A percentile compares a stretch with the other conserved stretches of the same genome.
These are phyloP conservation scores for Synanceia verrucosa DNA, from an alignment of 2,797 vertebrate genomes.

Conservation along the genomic window DNA sequence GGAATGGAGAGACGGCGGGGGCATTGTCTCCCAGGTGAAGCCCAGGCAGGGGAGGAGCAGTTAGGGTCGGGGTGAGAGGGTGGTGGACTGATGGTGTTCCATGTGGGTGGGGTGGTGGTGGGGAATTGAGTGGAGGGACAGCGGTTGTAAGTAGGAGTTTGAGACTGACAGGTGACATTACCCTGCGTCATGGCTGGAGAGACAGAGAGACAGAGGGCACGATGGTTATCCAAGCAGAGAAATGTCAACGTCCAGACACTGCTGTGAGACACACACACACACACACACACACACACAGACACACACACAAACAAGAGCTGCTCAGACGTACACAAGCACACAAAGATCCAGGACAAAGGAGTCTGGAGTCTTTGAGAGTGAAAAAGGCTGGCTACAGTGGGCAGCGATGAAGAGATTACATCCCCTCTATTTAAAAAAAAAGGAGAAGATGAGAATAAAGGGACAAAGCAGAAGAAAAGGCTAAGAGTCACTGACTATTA, in stretches of 20 bases:
- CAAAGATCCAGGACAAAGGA: slow-evolving; percentile 87
- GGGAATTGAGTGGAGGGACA: slow-evolving; percentile 16
- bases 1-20: slow-evolving; percentile 17
- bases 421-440: slow-evolving; percentile 72
- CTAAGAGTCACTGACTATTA: slow-evolving; percentile 46
- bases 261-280: slow-evolving; percentile 65
- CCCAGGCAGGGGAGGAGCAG: slow-evolving; percentile 47
- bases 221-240: slow-evolving; percentile 94
- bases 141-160: slow-evolving; percentile 71
- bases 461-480: slow-evolving; percentile 60
- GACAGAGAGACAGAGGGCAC: slow-evolving; percentile 84
- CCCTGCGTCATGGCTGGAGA: slow-evolving; percentile 88
- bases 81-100: slow-evolving; percentile 35
- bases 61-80: slow-evolving; percentile 41
- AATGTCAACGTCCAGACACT: slow-evolving; percentile 89
- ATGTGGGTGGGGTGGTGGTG: slow-evolving; percentile 35
- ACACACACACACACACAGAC: slow-evolving; percentile 34
- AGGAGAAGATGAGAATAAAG: slow-evolving; percentile 58
- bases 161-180: slow-evolving; percentile 96
- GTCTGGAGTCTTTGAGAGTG: slow-evolving; percentile 92
- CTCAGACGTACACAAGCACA: slow-evolving; percentile 64
- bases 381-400: slow-evolving; percentile 90
- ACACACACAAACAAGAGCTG: slow-evolving; percentile 34
- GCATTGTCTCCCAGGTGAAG: slow-evolving; percentile 67
- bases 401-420: slow-evolving; percentile 93